Conservation (phyloP, 1,140 invertebrate species). For the Drosophila nikananu region DNA sequence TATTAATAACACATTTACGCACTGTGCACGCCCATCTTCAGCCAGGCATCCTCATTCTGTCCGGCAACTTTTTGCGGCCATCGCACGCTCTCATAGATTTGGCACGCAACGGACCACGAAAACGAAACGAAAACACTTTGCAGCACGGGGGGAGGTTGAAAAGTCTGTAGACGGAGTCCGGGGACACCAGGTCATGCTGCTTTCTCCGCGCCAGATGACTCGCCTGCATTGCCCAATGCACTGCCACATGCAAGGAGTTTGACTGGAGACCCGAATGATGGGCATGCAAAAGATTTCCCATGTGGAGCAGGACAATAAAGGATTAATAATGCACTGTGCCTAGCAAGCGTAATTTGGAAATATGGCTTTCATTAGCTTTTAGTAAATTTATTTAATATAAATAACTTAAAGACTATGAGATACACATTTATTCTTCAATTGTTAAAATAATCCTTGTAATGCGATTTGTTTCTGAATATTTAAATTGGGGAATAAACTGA, state of each 20-base stretch:
- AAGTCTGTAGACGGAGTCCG: slow-evolving; percentile 16
- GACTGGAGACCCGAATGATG: not conserved
- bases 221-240: slow-evolving; percentile 29
- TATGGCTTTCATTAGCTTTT: not conserved
- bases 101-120: slow-evolving; percentile 80
- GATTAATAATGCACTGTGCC: not conserved
- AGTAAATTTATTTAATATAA: too few species aligned
- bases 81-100: slow-evolving; percentile 80
- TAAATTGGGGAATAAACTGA: too few species aligned
- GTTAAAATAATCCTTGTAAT: too few species aligned
- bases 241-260: slow-evolving; percentile 5
- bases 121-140: slow-evolving; percentile 80
- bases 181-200: slow-evolving; percentile 23
- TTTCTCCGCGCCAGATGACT: slow-evolving; percentile 26
- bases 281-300: not conserved
- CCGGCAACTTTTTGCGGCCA: slow-evolving; percentile 77
- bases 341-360: not conserved
- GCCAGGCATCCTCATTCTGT: slow-evolving; percentile 42
- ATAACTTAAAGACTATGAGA: too few species aligned
- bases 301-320: not conserved
- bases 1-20: not conserved
- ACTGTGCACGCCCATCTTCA: slow-evolving; percentile 38
- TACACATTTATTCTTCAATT: too few species aligned
- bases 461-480: too few species aligned
- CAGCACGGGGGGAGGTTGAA: slow-evolving; percentile 11